Evolutionary conservation across 1,140 invertebrate species (phyloP).

Genomic region (Maniola jurtina): DNA sequence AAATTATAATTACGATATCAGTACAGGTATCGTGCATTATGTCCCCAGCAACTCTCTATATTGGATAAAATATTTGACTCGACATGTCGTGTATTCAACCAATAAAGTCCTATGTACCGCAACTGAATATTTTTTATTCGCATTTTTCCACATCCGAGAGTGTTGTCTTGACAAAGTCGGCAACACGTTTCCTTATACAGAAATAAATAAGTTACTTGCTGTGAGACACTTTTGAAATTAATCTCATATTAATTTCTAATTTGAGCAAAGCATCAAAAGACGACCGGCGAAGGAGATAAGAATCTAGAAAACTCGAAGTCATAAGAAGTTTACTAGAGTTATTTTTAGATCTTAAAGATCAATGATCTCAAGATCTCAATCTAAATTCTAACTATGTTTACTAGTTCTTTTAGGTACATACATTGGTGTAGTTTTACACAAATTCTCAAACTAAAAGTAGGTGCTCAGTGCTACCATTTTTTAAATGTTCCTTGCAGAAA

Average conservation of each 20-base stretch:
- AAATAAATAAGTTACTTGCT: constrained; percentile 32
- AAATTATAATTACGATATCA: constrained; percentile 6
- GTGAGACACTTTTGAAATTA: constrained; percentile 10
- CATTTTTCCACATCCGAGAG: constrained; percentile 28
- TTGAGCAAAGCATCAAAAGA: no score
- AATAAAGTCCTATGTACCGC: constrained; percentile 25
- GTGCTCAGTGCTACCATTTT: no score
- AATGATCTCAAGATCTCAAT: no score
- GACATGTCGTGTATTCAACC: constrained; percentile 21
- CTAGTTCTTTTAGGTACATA: no score
- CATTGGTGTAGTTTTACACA: no score
- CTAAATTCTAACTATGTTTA: no score
- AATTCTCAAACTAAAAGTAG: no score
- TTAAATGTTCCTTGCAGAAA: no score
- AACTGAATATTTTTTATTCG: constrained; percentile 26
- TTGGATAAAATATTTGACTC: constrained; percentile 17
- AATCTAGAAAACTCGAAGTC: no score
- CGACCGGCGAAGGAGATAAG: no score
- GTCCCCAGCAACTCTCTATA: constrained; percentile 20
- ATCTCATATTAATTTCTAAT: constrained; percentile 40
- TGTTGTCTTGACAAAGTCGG: constrained; percentile 24
- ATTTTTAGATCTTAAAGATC: no score
- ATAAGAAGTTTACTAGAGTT: no score
- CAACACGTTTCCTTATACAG: constrained; percentile 21
- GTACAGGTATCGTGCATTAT: background rate